Evolutionary conservation across 2,797 vertebrate genomes (phyloP), one percentile per base, ranked within the genome.

Genomic region (Crocidura indochinensis): DNA sequence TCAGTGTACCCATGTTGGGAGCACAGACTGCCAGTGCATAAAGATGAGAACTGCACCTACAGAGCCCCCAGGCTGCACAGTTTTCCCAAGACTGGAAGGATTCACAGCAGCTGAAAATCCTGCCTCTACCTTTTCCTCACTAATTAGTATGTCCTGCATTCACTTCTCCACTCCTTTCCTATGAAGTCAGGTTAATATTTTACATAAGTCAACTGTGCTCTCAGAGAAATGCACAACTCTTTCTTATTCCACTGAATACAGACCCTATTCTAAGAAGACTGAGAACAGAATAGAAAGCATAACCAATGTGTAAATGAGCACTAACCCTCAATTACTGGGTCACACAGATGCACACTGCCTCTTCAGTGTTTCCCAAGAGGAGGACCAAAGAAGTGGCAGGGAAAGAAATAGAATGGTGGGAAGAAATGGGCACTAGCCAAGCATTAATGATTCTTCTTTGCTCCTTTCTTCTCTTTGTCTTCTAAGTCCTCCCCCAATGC

Each of bases 121-220:
- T 77, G 47, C 80, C 86, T 87, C 72, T 60, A 29, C 69, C 14
- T 90, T 81, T 88, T 83, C 49, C 74, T 73, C 44, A 84, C 62
- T 38, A 94, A 92, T 95, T 79, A 94, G 6, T 80, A 73, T 77
- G 78, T 92, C 56, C 6, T 19, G 56, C 15, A 60, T 22, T 71
- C 60, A 49, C 91, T 0, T 69, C 69, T 82, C 93, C 19, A 77
- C 94, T 89, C 8, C 93, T 94, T 96, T 97, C 49, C 64, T 47
- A 6, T 62, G 81, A 92, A 92, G 90, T 78, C 93, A 91, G 19
- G 47, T 84, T 91, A 89, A 87, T 56, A 82, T 75, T 80, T 9
- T 4, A 79, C 29, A 72, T 87, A 87, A 84, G 78, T 84, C 91
- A 87, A 47, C 12, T 53, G 20, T 15, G 22, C 82, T 82, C 73